Evolutionary conservation across 2,113 vertebrate genomes (phyloP).

Genomic region (Plecturocebus donacophilus): DNA sequence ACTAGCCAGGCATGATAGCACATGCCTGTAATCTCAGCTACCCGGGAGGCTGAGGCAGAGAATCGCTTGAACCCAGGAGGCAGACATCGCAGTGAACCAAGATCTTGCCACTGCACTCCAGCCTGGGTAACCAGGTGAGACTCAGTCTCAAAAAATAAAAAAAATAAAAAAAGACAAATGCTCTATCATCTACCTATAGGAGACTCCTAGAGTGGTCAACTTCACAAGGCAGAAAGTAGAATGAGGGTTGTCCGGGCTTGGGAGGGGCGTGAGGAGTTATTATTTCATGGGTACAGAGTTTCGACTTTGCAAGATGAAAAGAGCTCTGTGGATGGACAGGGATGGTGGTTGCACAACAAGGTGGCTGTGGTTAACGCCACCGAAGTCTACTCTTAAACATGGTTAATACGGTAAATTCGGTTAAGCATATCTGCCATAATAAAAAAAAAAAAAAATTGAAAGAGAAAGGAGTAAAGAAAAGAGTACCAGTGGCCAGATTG

Average conservation of each 20-base stretch:
- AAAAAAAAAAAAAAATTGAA: neutral
- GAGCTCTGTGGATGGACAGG: neutral
- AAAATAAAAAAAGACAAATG: too few relatives aligned
- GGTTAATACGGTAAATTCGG: neutral
- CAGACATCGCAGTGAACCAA: too few relatives aligned
- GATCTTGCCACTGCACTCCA: too few relatives aligned
- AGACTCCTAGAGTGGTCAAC: neutral
- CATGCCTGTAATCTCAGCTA: too few relatives aligned
- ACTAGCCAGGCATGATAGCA: too few relatives aligned
- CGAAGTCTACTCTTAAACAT: neutral
- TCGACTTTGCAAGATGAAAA: neutral
- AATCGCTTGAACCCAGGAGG: too few relatives aligned
- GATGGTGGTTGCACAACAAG: neutral
- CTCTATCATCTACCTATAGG: neutral
- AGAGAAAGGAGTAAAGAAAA: neutral
- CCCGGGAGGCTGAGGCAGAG: too few relatives aligned
- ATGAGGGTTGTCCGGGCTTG: too few relatives aligned
- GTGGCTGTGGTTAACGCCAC: neutral
- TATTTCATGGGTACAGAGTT: neutral
- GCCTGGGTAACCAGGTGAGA: too few relatives aligned
- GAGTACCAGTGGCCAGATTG: neutral
- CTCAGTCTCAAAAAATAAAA: too few relatives aligned
- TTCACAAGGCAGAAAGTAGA: neutral
- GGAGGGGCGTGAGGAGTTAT: accelerated
- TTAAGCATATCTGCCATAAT: neutral